Evolutionary conservation across 2,888 invertebrate genomes (phyloP).

Genomic region (Meliscaeva auricollis): DNA sequence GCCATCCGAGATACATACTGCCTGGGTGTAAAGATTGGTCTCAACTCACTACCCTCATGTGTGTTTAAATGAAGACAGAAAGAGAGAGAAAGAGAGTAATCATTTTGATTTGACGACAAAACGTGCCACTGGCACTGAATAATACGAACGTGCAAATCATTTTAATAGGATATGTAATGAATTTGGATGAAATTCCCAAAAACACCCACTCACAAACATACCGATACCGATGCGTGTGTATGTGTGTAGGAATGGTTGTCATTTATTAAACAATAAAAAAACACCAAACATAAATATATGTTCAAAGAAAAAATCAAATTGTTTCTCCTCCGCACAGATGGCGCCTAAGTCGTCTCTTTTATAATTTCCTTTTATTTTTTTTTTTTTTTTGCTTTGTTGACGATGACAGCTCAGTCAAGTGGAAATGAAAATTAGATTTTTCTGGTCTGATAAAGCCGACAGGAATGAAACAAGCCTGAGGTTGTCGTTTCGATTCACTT

Average conservation of each 20-base stretch:
- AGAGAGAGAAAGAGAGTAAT: background rate
- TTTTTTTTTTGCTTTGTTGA: background rate
- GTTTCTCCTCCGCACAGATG: background rate
- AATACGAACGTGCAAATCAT: slow-evolving; percentile 59
- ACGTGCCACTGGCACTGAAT: slow-evolving; percentile 48
- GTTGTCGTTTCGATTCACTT: background rate
- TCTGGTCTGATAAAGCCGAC: slow-evolving; percentile 40
- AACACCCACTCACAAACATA: background rate
- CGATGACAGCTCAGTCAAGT: slow-evolving; percentile 13
- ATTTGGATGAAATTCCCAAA: slow-evolving; percentile 6
- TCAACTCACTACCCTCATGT: background rate
- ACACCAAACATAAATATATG: slow-evolving; percentile 45
- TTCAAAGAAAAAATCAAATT: slow-evolving; percentile 8
- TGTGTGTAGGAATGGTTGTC: slow-evolving; percentile 35
- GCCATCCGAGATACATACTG: slow-evolving; percentile 1
- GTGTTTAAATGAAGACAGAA: too few species aligned
- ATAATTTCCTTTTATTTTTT: background rate
- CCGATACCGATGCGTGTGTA: background rate
- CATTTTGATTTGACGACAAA: slow-evolving; percentile 25
- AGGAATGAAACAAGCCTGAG: background rate
- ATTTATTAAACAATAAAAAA: slow-evolving; percentile 56
- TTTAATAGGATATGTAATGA: slow-evolving; percentile 48
- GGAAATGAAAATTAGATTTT: slow-evolving; percentile 36
- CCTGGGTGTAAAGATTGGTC: slow-evolving; percentile 23
- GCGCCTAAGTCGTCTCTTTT: background rate